phyloP scores from a whole-genome alignment of 2,797 vertebrate species.

The Graptemys geographica region DNA sequence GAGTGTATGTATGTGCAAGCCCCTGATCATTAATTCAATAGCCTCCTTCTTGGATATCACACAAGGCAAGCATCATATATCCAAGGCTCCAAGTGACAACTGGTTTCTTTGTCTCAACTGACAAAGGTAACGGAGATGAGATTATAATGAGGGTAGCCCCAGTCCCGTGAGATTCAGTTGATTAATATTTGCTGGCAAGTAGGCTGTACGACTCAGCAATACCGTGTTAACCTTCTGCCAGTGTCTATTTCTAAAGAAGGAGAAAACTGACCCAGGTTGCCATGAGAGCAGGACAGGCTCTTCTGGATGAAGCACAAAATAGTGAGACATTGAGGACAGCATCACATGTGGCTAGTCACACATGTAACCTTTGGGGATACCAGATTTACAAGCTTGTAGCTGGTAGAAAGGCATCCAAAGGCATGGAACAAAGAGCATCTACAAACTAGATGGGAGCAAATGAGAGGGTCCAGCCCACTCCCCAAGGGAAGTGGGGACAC shows the following conservation, averaged over 20 bases:
- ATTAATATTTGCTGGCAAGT: background rate
- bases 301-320: rapidly evolving
- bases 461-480: background rate
- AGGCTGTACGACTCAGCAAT: rapidly evolving
- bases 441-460: background rate
- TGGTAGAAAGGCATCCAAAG: background rate
- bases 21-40: slow-evolving; percentile 57
- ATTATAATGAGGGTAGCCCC: background rate
- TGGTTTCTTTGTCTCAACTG: slow-evolving; percentile 41
- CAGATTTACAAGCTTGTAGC: background rate
- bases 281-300: background rate
- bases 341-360: background rate
- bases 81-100: slow-evolving; percentile 12
- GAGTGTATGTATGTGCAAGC: background rate
- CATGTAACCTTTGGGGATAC: rapidly evolving
- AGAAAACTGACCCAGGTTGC: background rate
- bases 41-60: background rate
- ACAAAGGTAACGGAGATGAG: background rate
- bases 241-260: background rate
- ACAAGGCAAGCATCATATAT: background rate
- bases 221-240: background rate
- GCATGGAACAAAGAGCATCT: background rate
- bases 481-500: background rate
- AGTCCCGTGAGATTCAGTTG: rapidly evolving
- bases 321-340: rapidly evolving